A percentile compares a stretch with the other conserved stretches of the same genome.
These are phyloP conservation scores for Entomobrya multifasciata DNA, from an alignment of 2,888 invertebrate genomes.

Conservation along the genomic window DNA sequence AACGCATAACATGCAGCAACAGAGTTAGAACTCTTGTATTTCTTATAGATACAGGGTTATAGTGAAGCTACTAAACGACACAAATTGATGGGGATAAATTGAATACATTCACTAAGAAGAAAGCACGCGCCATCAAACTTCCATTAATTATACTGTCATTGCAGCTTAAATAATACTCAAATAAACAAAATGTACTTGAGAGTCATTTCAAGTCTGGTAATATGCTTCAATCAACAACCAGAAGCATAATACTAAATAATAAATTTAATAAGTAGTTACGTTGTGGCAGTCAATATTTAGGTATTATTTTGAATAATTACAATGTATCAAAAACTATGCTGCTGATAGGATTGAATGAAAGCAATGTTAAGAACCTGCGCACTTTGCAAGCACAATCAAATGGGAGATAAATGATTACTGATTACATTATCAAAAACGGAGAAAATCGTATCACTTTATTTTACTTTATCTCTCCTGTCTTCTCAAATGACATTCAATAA, in stretches of 20 bases:
- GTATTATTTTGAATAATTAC: too few relatives aligned
- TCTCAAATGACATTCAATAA: too few relatives aligned
- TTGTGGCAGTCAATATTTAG: too few relatives aligned
- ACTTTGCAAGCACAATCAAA: background rate
- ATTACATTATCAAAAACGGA: background rate
- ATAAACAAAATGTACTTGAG: background rate
- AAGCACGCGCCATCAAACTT: slow-evolving; percentile 38
- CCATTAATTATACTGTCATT: slow-evolving; percentile 60
- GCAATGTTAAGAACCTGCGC: background rate
- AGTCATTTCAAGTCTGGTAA: too few relatives aligned
- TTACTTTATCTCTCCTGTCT: too few relatives aligned
- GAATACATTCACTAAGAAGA: slow-evolving; percentile 25
- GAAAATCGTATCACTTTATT: too few relatives aligned
- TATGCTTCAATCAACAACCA: too few relatives aligned
- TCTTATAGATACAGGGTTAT: background rate
- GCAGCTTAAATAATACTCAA: slow-evolving; percentile 38
- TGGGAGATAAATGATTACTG: background rate
- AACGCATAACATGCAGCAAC: too few relatives aligned
- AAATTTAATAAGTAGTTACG: too few relatives aligned
- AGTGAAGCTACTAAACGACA: slow-evolving; percentile 29
- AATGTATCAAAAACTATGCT: too few relatives aligned
- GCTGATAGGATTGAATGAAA: too few relatives aligned
- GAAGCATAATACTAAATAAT: too few relatives aligned
- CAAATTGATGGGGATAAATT: slow-evolving; percentile 58
- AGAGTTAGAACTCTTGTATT: background rate